These are phyloP conservation scores for Glaucomys volans DNA, from an alignment of 2,113 vertebrate species.

Conservation along the genomic window DNA sequence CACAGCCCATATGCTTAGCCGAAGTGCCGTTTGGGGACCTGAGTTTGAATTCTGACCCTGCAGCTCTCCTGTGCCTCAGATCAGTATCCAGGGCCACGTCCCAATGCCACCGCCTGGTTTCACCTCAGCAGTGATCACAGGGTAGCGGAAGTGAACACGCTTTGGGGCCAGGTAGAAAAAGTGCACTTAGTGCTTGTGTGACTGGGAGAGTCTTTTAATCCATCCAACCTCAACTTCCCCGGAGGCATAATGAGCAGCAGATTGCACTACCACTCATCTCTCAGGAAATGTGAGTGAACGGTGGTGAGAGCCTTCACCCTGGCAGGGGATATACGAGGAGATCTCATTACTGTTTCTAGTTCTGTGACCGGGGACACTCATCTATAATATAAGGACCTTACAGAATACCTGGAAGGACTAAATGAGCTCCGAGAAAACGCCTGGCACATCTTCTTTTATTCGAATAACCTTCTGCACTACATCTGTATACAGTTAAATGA, in stretches of 20 bases:
- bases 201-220: not conserved
- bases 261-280: not conserved
- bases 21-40: not conserved
- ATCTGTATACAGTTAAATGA: not conserved
- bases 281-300: not conserved
- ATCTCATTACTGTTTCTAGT: not conserved
- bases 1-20: not conserved
- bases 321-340: not conserved
- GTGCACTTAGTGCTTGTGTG: not conserved
- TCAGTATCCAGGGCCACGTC: not conserved
- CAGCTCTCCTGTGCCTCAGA: not conserved
- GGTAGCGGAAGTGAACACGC: not conserved
- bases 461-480: not conserved
- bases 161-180: not conserved
- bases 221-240: not conserved
- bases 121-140: not conserved
- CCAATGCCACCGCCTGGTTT: not conserved
- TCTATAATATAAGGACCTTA: not conserved
- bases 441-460: not conserved
- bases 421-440: not conserved
- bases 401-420: not conserved
- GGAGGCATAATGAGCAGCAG: not conserved
- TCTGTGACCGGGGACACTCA: not conserved
- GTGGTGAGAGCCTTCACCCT: not conserved
- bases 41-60: not conserved